phyloP scores from a whole-genome alignment of 2,888 invertebrate genomes.

The Chrysopilus asiliformis region DNA sequence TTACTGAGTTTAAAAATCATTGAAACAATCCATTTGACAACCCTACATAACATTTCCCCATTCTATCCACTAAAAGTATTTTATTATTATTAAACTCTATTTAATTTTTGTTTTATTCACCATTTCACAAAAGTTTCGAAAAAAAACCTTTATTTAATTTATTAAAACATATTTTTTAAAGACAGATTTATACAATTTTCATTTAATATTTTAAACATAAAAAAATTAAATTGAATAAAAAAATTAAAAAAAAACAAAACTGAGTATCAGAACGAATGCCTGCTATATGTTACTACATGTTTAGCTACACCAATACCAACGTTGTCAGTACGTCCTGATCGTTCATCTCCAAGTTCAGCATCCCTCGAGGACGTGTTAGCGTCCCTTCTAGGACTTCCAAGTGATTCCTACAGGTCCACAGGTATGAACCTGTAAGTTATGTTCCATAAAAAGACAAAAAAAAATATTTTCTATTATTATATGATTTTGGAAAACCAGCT shows the following conservation, averaged over 20 bases:
- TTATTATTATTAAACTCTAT: too few relatives aligned
- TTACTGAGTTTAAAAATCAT: too few relatives aligned
- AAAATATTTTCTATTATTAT: slow-evolving; percentile 9
- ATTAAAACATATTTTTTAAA: too few relatives aligned
- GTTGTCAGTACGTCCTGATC: slow-evolving; percentile 36
- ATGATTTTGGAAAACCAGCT: slow-evolving; percentile 6
- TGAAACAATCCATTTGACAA: too few relatives aligned
- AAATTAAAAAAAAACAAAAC: slow-evolving; percentile 5
- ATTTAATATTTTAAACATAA: background rate
- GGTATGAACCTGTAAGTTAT: slow-evolving; percentile 64
- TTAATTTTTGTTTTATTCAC: too few relatives aligned
- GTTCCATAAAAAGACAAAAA: slow-evolving; percentile 28
- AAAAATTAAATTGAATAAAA: slow-evolving; percentile 1
- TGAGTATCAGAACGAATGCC: background rate
- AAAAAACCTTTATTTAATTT: too few relatives aligned
- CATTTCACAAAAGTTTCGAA: too few relatives aligned
- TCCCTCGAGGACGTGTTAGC: slow-evolving; percentile 90
- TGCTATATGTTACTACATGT: too few relatives aligned
- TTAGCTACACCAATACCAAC: too few relatives aligned
- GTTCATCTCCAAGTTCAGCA: slow-evolving; percentile 65
- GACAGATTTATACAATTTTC: too few relatives aligned
- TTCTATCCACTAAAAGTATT: too few relatives aligned
- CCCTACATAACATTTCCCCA: too few relatives aligned
- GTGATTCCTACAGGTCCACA: slow-evolving; percentile 62
- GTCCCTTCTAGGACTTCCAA: slow-evolving; percentile 76